Evolutionary conservation across 2,113 vertebrate species (phyloP), one percentile per base, ranked within the genome.

Genomic region (Sialia sialis): DNA sequence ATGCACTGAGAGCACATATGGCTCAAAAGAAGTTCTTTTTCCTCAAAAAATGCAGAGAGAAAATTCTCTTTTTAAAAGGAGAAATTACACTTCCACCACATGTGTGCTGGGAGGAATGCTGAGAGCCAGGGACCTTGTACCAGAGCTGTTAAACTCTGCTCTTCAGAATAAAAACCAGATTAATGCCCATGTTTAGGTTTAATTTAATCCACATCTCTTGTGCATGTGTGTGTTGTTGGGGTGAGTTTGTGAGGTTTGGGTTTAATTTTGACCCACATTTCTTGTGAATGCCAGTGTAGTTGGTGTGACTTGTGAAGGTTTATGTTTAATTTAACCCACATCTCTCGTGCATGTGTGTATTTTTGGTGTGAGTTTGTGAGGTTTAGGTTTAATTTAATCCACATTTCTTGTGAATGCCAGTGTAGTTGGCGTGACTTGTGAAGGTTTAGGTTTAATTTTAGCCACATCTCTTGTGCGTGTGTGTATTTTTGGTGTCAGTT

Each of bases 1-100:
- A 94, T 56, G 84, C 59, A 93, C 51, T 68, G 78, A 79, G 62
- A 4, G 73, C 87, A 56, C 96, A 95, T 94, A 94, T 91, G 96
- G 85, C n/a, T 93, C 44, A 55, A 70, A 94, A 68, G 51, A 39
- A 46, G 21, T 46, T 82, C 4, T 69, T 89, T 79, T 89, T 46
- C 46, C 36, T 76, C n/a, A 5, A 73, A 79, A 91, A 86, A 89
- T 20, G 11, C 5, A 43, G 46, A 38, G 60, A 82, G 73, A 86
- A 94, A 89, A 48, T 7, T 51, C 38, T 29, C 23, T 32, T 72
- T 73, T 83, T 66, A 20, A 70, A 73, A 79, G 55, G 55, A 81
- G 30, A 52, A 92, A 69, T 74, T 7, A 8, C 56, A 39, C 7
- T 91, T 94, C 18, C 32, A 13, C 49, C 54, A 2, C 59, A 5